Evolutionary conservation across 2,888 invertebrate species (phyloP).

Genomic region (Unio pictorum): DNA sequence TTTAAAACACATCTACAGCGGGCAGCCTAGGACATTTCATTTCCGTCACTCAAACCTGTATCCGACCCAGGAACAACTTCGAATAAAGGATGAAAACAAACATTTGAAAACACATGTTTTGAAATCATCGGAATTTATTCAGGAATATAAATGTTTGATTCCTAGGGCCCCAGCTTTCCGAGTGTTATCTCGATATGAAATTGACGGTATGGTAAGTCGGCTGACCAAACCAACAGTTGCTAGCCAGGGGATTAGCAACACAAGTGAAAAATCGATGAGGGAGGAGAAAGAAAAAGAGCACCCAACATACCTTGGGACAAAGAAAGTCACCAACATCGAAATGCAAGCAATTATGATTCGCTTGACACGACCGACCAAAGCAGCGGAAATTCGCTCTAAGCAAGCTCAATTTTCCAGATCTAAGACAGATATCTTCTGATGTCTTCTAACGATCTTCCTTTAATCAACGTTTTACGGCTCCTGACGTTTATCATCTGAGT

Average conservation of each 20-base stretch:
- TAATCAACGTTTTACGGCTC: too few species aligned
- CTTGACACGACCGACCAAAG: constrained; percentile 47
- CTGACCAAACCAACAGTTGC: constrained; percentile 47
- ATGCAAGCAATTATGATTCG: constrained; percentile 45
- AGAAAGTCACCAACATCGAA: constrained; percentile 37
- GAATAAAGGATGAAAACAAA: constrained; percentile 43
- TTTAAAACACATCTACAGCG: constrained; percentile 60
- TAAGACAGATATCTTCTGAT: constrained; percentile 3
- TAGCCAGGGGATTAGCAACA: constrained; percentile 37
- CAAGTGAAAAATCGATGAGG: constrained; percentile 38
- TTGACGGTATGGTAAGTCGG: constrained; percentile 44
- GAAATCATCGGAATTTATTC: constrained; percentile 50
- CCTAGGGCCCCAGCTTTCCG: constrained; percentile 61
- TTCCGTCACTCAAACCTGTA: constrained; percentile 40
- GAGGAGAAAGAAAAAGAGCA: constrained; percentile 32
- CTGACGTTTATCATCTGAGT: too few species aligned
- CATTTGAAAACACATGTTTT: constrained; percentile 49
- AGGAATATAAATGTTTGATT: constrained; percentile 53
- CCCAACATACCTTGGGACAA: constrained; percentile 46
- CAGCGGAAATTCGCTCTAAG: constrained; percentile 45
- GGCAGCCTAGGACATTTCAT: constrained; percentile 40
- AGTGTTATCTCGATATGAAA: constrained; percentile 49
- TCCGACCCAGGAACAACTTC: constrained; percentile 53
- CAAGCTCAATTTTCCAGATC: constrained; percentile 18
- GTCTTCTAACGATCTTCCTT: too few species aligned